Conservation (phyloP, 2,888 invertebrate species). For the Synergus itoensis region DNA sequence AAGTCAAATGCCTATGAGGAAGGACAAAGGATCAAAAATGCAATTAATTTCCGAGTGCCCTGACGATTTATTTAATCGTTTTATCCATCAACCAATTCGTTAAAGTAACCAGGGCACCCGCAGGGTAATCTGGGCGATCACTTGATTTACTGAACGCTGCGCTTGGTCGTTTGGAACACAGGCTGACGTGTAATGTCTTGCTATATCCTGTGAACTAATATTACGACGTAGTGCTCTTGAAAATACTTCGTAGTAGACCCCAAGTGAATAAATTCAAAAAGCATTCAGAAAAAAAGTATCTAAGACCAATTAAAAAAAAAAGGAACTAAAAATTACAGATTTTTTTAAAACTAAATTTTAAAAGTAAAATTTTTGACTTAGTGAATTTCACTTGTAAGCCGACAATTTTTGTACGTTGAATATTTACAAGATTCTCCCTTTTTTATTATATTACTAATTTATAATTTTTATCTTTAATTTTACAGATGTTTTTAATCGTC, state of each 20-base stretch:
- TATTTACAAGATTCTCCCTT: too few species aligned
- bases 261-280: neutral
- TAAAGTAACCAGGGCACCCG: constrained; percentile 60
- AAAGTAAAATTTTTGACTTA: too few species aligned
- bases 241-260: constrained; percentile 13
- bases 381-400: too few species aligned
- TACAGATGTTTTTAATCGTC: constrained; percentile 61
- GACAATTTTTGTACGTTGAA: too few species aligned
- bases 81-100: constrained; percentile 54
- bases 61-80: constrained; percentile 57
- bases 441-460: too few species aligned
- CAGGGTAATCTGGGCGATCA: constrained; percentile 57
- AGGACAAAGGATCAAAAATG: constrained; percentile 41
- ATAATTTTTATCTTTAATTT: constrained; percentile 30
- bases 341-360: too few species aligned
- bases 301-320: too few species aligned
- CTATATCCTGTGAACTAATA: constrained; percentile 49
- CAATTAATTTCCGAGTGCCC: constrained; percentile 29
- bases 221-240: constrained; percentile 47
- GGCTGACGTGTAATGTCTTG: constrained; percentile 54
- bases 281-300: too few species aligned
- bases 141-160: constrained; percentile 56
- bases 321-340: too few species aligned
- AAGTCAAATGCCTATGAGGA: neutral
- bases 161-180: constrained; percentile 48